These are phyloP conservation scores for Paraescarpia echinospica DNA, from an alignment of 1,140 invertebrate genomes.

Conservation along the genomic window DNA sequence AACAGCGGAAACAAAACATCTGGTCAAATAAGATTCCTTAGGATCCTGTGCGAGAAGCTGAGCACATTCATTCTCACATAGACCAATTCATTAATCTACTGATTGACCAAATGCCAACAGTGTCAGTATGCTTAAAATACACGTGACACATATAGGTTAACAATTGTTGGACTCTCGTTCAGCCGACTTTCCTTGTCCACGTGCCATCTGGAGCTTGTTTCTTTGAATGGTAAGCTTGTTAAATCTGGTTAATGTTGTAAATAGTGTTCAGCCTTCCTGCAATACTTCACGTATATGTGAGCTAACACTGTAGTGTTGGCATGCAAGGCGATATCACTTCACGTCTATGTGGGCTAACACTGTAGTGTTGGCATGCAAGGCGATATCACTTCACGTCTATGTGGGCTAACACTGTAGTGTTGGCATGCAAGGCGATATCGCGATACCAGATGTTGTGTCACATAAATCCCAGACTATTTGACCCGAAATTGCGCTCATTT, in stretches of 20 bases:
- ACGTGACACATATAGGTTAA: neutral
- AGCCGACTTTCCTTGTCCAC: neutral
- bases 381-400: neutral
- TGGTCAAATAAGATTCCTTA: neutral
- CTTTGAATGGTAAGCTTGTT: neutral
- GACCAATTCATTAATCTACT: neutral
- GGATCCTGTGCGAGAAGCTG: neutral
- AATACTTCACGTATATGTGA: neutral
- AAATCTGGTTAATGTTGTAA: conserved; percentile 1
- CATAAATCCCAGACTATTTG: neutral
- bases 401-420: neutral
- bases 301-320: too few relatives aligned
- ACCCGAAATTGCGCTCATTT: neutral
- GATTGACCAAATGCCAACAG: neutral
- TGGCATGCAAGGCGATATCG: neutral
- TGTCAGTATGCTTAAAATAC: neutral
- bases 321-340: too few relatives aligned
- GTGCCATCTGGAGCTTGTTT: neutral
- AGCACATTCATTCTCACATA: neutral
- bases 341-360: too few relatives aligned
- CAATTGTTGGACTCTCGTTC: neutral
- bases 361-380: too few relatives aligned
- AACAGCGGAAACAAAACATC: neutral
- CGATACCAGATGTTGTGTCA: neutral
- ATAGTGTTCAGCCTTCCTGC: neutral